phyloP scores from a whole-genome alignment of 2,888 invertebrate genomes.

The Homarus gammarus region DNA sequence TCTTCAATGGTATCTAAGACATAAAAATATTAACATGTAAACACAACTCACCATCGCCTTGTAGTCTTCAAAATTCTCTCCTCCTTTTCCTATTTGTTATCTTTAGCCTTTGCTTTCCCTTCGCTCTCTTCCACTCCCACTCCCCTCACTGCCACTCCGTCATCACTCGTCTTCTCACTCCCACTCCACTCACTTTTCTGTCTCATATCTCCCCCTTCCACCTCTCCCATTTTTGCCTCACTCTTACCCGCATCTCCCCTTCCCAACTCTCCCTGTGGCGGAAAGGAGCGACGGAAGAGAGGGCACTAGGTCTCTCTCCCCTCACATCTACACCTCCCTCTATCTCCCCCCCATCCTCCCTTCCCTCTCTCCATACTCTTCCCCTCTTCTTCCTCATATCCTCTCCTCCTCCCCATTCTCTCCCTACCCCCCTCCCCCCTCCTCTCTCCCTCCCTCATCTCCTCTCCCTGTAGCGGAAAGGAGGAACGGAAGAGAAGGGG shows the following conservation, averaged over 20 bases:
- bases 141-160: no score
- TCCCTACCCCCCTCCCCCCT: no score
- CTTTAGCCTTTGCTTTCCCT: no score
- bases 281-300: no score
- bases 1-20: no score
- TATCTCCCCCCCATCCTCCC: not conserved
- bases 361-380: not conserved
- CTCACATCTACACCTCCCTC: not conserved
- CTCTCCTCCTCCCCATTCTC: not conserved
- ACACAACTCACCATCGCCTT: no score
- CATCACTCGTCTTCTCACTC: no score
- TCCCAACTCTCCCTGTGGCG: not conserved
- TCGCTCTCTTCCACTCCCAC: no score
- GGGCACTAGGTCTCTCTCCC: not conserved
- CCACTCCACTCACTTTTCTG: not conserved
- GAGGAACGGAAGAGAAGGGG: constrained; percentile 13
- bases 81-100: no score
- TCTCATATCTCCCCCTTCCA: not conserved
- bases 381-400: not conserved
- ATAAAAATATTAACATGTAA: no score
- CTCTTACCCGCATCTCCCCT: not conserved
- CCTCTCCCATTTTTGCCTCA: not conserved
- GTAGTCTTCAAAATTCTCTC: no score
- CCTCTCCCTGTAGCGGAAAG: constrained; percentile 11
- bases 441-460: not conserved